A percentile compares a stretch with the other conserved stretches of the same genome.
Evolutionary conservation across 2,113 vertebrate genomes (phyloP).

Genomic region (Bos javanicus): DNA sequence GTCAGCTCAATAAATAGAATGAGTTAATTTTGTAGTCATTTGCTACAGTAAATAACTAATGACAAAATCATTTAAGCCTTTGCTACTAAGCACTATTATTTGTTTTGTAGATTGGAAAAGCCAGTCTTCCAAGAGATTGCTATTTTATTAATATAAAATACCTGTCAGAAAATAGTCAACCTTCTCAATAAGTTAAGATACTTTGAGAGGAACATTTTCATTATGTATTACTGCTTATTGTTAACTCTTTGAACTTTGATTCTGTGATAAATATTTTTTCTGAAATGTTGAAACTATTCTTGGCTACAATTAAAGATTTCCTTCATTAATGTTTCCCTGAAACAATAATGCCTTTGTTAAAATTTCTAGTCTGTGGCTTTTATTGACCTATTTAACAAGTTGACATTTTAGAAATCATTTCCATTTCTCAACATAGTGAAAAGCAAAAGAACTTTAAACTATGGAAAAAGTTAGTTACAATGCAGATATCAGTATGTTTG

Average conservation of each 20-base stretch:
- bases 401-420: background rate
- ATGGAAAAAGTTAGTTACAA: background rate
- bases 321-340: slow-evolving; percentile 8
- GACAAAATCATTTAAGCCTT: slow-evolving; percentile 28
- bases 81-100: background rate
- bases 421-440: background rate
- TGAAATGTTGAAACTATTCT: background rate
- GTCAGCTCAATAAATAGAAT: background rate
- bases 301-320: background rate
- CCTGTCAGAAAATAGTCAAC: background rate
- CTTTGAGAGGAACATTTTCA: background rate
- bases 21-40: background rate
- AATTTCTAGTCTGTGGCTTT: background rate
- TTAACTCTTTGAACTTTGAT: background rate
- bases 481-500: background rate
- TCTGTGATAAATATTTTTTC: background rate
- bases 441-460: background rate
- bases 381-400: background rate
- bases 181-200: background rate
- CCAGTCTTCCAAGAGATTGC: background rate
- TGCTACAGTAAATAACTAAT: background rate
- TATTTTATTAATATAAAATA: background rate
- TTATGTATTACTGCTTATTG: background rate
- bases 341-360: background rate
- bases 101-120: background rate